Base-by-base conservation (phyloP, 2,113 vertebrate species). In the Accipiter virgatus region DNA sequence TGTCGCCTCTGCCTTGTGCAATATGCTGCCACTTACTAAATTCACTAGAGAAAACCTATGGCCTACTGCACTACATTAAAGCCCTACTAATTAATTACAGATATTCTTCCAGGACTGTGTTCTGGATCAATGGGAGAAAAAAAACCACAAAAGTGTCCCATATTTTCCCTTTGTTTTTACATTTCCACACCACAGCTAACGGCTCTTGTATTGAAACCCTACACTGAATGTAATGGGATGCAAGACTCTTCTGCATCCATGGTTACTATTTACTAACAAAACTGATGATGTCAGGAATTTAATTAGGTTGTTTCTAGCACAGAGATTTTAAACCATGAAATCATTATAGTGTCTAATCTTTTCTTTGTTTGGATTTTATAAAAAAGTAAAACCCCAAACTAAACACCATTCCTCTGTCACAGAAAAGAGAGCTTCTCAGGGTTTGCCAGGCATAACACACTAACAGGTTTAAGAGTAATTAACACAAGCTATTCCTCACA, bases 241-340 rank as follows among this genome's bases (percentile, higher is more conserved):
- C 97, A 97, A 97, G 94, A 94, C 90, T 94, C 71, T 65, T 81
- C 65, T 1, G 11, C 86, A 68, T 79, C 96, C 96, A 97, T 98
- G 97, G 97, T 97, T 97, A 98, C 97, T 98, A 98, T 98, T 98
- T 98, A 97, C 96, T 97, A 98, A 98, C 95, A 98, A 96, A 97
- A 96, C 96, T 96, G 96, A 93, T 97, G 97, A 97, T 97, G 96
- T 97, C 97, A 97, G 97, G 97, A 97, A 97, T 97, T 97, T 97
- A 98, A 98, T 97, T 97, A 97, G 96, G 95, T 97, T 97, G 96
- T 97, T 97, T 95, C 95, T 96, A 97, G 95, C 88, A 90, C 92
- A 82, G 83, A 95, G 90, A 86, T 95, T 93, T 97, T 91, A 96
- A 97, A 88, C 93, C 95, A 97, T 97, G 96, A 97, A 98, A 96